Percentiles rank a stretch among this genome's conserved stretches.
These are phyloP conservation scores for Fringilla coelebs DNA, from an alignment of 2,797 vertebrate genomes.

Conservation along the genomic window DNA sequence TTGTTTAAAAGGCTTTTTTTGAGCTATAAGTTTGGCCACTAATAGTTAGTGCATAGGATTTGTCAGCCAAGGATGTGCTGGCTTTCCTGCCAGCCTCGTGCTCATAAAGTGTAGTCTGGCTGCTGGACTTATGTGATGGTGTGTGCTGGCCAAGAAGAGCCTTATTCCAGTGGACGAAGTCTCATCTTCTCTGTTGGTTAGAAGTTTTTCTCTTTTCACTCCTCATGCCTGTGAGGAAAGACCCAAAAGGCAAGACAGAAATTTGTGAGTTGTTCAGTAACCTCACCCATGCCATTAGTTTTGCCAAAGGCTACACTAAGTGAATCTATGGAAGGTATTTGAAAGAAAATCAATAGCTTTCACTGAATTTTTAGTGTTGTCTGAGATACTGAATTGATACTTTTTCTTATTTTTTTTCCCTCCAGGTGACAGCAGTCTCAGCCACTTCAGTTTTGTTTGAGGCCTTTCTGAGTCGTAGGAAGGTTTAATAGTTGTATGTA, in stretches of 20 bases:
- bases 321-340: background rate
- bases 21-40: background rate
- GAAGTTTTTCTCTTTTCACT: background rate
- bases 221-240: background rate
- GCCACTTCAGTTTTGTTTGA: background rate
- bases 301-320: background rate
- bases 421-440: background rate
- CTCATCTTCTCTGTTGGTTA: background rate
- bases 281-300: background rate
- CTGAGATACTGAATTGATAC: background rate
- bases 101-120: fast-evolving
- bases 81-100: fast-evolving
- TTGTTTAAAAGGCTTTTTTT: background rate
- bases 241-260: background rate
- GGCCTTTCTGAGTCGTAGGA: background rate
- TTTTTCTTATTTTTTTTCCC: background rate
- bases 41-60: background rate
- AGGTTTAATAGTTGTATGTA: background rate
- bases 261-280: background rate
- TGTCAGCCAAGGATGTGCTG: background rate
- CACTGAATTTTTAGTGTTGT: background rate
- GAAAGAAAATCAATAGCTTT: background rate
- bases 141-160: background rate
- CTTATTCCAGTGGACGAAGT: background rate
- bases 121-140: fast-evolving